Evolutionary conservation across 2,113 vertebrate species (phyloP), one percentile per base, ranked within the genome.

Genomic region (Phocoena sinus): DNA sequence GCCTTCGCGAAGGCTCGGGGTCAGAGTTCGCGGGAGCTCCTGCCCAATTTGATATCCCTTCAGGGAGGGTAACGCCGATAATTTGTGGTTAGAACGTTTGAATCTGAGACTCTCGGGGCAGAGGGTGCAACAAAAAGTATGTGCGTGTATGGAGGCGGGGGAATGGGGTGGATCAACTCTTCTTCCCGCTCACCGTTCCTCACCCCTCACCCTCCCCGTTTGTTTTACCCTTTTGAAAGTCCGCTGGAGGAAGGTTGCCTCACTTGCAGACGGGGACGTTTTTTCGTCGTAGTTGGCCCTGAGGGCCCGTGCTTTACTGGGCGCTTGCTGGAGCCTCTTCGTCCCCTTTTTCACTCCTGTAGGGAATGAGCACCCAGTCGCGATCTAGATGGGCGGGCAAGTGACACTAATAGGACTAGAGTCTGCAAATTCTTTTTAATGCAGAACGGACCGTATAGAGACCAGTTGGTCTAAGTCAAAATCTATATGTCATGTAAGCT

Each of bases 1-100:
- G 58, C 74, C 63, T 76, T 81, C 17, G 82, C 62, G 44, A 33
- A 70, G 80, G 82, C 87, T 36, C 87, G 12, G 33, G 96, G 89
- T 97, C 97, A 95, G 97, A 97, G 97, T 96, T 97, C 95, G 79
- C 70, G 50, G 47, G 33, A 62, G 87, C 97, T 97, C 98, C 97
- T 97, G 96, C 97, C 95, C 93, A 53, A 84, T 87, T 87, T 91
- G 92, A 68, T 96, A 79, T 0, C 36, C 70, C 81, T 44, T 76
- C 15, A 0, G 85, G 96, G 71, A 85, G 79, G 84, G 84, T 58
- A 38, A 56, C 36, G 20, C n/a, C 2, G 95, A 65, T 87, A 62
- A 50, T 80, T 9, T 10, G 93, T 56, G 56, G 82, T 90, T 53
- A 28, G 33, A 67, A 71, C 47, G 20, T 80, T 74, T 50, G 94